Conservation (phyloP, 2,888 invertebrate genomes). For the Chironomus riparius region DNA sequence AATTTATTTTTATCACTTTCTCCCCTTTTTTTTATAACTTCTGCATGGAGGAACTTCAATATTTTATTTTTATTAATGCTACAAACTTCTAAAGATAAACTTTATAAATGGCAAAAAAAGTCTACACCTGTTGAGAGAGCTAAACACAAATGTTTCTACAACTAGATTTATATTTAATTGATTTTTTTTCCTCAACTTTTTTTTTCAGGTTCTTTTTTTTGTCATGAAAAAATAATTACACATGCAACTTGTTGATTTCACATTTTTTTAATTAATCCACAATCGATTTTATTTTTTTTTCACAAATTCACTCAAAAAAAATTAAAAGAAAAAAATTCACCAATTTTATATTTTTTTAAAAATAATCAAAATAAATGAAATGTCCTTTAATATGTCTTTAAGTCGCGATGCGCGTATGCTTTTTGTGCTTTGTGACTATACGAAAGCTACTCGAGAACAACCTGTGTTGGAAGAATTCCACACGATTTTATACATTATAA, state of each 20-base stretch:
- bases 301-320: not conserved
- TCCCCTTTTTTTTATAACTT: too few relatives aligned
- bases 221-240: not conserved
- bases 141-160: not conserved
- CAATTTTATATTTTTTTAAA: not conserved
- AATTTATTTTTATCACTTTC: too few relatives aligned
- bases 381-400: not conserved
- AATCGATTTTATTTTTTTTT: too few relatives aligned
- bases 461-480: conserved; percentile 16
- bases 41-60: too few relatives aligned
- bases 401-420: not conserved
- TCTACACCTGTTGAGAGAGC: not conserved
- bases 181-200: not conserved
- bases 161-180: not conserved
- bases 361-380: not conserved
- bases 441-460: conserved; percentile 27
- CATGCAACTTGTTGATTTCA: not conserved
- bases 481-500: conserved; percentile 6
- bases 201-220: not conserved
- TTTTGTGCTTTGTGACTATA: conserved; percentile 8
- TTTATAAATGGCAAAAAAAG: too few relatives aligned
- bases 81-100: not conserved
- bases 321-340: not conserved
- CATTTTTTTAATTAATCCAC: too few relatives aligned
- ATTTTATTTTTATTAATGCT: not conserved